Evolutionary conservation across 2,113 vertebrate genomes (phyloP), one percentile per base, ranked within the genome.

Genomic region (Hippocampus abdominalis): DNA sequence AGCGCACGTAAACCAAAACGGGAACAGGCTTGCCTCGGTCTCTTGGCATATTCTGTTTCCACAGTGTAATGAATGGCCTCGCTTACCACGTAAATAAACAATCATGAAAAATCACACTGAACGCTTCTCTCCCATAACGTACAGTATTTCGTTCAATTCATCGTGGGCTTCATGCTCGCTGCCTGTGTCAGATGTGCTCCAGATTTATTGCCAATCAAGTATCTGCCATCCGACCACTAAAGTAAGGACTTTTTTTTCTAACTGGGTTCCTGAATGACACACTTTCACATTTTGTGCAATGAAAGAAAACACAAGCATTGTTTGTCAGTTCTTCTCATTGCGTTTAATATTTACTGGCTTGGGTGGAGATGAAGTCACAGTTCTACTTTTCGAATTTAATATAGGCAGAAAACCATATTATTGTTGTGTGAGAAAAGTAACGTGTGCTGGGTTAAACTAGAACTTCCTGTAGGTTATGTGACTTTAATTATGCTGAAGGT

Each of bases 131-230:
- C 70, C 69, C 71, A 74, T 39, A 78, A 77, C 78, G 83, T 70
- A n/a, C n/a, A n/a, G n/a, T n/a, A 84, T 77, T 76, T 70, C 73
- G 63, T 67, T 76, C 51, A 77, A 81, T 88, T 87, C 76, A 84
- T 84, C 81, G 81, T 71, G 56, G 54, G 70, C 69, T 78, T 76
- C 68, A 74, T 66, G 69, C 71, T 84, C 67, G 77, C 74, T 69
- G 42, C 56, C 10, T 69, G 36, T 73, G 57, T 66, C 13, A 15
- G 59, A 57, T 9, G 69, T n/a, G 40, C 56, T 20, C 29, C 10
- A 5, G 5, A 42, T 63, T 42, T 63, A 63, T 40, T 63, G 61
- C 23, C 16, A n/a, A 62, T 62, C 32, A n/a, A 40, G 4, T 40
- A 42, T 40, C 18, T 36, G 29, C 27, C 32, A 3, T 61, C 8